Conservation (phyloP, 1,140 invertebrate genomes). For the Eupristina koningsbergeri region DNA sequence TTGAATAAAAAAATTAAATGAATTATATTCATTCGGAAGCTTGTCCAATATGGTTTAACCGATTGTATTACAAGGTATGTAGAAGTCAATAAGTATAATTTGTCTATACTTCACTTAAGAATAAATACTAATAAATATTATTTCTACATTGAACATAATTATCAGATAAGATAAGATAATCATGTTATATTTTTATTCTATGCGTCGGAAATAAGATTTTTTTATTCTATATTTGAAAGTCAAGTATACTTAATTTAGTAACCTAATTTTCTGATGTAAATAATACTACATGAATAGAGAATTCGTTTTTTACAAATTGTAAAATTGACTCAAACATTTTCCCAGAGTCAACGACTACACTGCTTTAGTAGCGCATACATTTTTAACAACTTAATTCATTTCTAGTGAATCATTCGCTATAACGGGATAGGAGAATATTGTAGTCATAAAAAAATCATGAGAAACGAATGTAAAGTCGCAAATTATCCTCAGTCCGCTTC, state of each 20-base stretch:
- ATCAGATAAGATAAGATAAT: background rate
- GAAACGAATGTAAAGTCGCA: background rate
- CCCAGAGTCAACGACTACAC: background rate
- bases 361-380: background rate
- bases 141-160: background rate
- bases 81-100: background rate
- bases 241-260: background rate
- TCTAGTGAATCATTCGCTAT: no score
- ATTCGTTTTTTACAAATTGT: background rate
- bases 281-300: background rate
- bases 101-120: background rate
- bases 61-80: background rate
- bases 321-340: background rate
- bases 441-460: no score
- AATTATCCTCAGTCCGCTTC: no score
- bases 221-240: background rate
- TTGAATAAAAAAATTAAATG: background rate
- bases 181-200: background rate
- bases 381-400: no score
- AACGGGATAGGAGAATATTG: no score
- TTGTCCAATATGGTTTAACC: background rate
- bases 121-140: background rate
- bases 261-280: background rate
- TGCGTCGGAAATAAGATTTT: background rate
- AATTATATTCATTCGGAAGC: background rate